Base-by-base conservation (phyloP, 2,797 vertebrate genomes). In the Cirrhinus mrigala region DNA sequence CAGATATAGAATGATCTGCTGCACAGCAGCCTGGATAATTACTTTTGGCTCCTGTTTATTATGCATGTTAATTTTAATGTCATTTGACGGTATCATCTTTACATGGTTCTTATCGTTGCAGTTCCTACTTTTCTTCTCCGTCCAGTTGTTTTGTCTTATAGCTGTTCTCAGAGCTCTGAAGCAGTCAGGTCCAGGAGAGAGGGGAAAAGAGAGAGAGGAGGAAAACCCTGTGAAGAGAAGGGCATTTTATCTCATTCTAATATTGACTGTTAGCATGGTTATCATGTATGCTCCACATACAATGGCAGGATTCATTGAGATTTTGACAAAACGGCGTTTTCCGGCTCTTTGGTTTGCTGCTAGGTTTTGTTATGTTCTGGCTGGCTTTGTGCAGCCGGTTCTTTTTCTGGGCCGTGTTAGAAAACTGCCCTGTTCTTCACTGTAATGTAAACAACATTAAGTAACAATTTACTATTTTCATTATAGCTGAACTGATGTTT, bases 161-260 rank as follows among this genome's bases (percentile, higher is more conserved):
- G 56, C 54, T 60, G 37, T 78, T 62, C 56, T 79, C 56, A 46
- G n/a, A 62, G 56, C 33, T 79, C 54, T 79, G 56, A 79, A 78
- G 22, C 54, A 58, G 54, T 60, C 54, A n/a, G 75, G 75, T n/a
- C 54, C 54, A 77, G 33, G 74, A 40, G 50, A 52, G 10, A 76
- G 18, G n/a, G 4, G 10, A 4, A 69, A 1, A 40, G 50, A 76
- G 29, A 77, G 40, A 70, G 3, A 40, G 5, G 50, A 4, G 0
- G 12, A 58, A 56, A 77, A 24, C 11, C 2, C 6, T 1, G 24
- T 58, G 2, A 77, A 60, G 33, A 77, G 12, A 58, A 77, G 12
- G 44, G 50, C 54, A 22, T 77, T 71, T 71, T n/a, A 15, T 71
- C 12, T 71, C 6, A 46, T 71, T 24, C 40, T 46, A 14, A 24